Conservation (phyloP, 2,113 vertebrate genomes). For the Aramus guarauna region DNA sequence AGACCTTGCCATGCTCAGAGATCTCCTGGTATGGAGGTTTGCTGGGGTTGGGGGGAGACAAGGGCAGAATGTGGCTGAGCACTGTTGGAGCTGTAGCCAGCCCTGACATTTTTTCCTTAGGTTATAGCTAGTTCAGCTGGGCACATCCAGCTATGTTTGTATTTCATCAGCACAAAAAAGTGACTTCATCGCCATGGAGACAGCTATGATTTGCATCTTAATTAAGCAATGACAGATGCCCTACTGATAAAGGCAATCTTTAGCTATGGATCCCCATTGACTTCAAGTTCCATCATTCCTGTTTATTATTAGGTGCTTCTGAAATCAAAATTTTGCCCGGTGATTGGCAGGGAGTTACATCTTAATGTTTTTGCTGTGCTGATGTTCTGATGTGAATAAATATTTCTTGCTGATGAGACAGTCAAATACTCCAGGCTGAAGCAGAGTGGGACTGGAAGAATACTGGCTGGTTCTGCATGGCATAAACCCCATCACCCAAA, state of each 20-base stretch:
- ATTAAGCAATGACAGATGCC: conserved; percentile 39
- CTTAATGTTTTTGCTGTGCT: not conserved
- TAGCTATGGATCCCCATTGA: not conserved
- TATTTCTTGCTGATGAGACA: not conserved
- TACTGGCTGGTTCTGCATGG: not conserved
- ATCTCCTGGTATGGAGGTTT: not conserved
- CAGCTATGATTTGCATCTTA: conserved; percentile 30
- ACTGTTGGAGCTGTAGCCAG: not conserved
- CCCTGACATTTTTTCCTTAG: not conserved
- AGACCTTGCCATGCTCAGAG: not conserved
- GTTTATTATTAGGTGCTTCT: not conserved
- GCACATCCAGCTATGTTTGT: not conserved
- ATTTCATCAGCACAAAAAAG: not conserved
- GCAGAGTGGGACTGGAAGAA: not conserved
- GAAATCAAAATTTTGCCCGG: not conserved
- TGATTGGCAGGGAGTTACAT: not conserved
- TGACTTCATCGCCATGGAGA: conserved; percentile 13
- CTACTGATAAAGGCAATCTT: conserved; percentile 1
- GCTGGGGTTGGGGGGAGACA: accelerated
- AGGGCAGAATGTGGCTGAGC: not conserved
- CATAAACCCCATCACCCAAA: not conserved
- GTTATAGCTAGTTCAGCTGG: not conserved
- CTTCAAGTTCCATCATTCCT: not conserved
- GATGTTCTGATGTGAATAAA: not conserved
- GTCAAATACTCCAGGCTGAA: not conserved